Base-by-base conservation (phyloP, 2,113 vertebrate genomes). In the Dascyllus trimaculatus region DNA sequence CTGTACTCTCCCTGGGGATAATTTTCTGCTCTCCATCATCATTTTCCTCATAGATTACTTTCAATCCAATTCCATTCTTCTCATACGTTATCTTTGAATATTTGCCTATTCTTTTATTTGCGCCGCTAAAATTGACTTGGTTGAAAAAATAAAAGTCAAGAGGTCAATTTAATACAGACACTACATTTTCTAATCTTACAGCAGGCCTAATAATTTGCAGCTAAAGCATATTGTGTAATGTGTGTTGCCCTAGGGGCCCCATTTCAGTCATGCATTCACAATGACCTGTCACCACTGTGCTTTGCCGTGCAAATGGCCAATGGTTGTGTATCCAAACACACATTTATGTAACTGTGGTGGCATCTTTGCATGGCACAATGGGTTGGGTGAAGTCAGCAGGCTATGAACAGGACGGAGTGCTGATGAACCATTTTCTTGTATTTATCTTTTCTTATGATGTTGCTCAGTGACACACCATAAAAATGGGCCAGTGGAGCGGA, bases 11-110 rank as follows among this genome's bases (percentile, higher is more conserved):
- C 49, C 57, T 48, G 3, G 63, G 80, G 79, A 69, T 67, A 46
- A 84, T 78, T 84, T 65, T 68, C 66, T 72, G 51, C 80, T 69
- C 32, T 52, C 58, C 77, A 75, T 86, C 54, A 81, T 83, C 70
- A 69, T 84, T 84, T 83, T 58, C 56, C 58, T 81, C 51, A 5
- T 10, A 66, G 13, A 77, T 75, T 87, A 71, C 64, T 43, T 77
- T 58, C 40, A 46, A 86, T 63, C 71, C 15, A 43, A 58, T 73
- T 26, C 67, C 68, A 81, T 71, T 88, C 56, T 66, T 61, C 46
- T 66, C 77, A 4, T 74, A 54, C 58, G 11, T 80, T 56, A 80
- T 86, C 82, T 65, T 29, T 40, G 53, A 69, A 81, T 84, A 86
- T 82, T 85, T 62, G 11, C 46, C 65, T 40, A 45, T 35, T 86